phyloP scores from a whole-genome alignment of 2,888 invertebrate species.

The Prosopocoilus inquinatus region DNA sequence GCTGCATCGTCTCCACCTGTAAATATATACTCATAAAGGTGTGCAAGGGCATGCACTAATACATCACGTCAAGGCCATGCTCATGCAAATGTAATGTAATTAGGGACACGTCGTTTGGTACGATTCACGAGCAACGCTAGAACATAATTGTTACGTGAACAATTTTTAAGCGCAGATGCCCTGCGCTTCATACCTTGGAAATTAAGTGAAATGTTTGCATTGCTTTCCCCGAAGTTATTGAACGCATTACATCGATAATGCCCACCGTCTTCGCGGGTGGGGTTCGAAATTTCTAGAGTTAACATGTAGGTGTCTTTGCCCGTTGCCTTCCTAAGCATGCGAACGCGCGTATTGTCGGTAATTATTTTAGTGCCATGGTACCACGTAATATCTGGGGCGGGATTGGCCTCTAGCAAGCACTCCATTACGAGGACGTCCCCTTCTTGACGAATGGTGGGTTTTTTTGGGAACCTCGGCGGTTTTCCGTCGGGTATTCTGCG shows the following conservation, averaged over 20 bases:
- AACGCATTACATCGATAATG: slow-evolving; percentile 99
- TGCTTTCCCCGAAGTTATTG: slow-evolving; percentile 98
- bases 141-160: slow-evolving; percentile 17
- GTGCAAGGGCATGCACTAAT: slow-evolving; percentile 22
- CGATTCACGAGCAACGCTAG: slow-evolving; percentile 19
- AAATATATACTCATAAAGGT: slow-evolving; percentile 32
- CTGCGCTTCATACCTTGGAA: slow-evolving; percentile 82
- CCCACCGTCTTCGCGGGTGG: slow-evolving; percentile 95
- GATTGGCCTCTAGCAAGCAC: slow-evolving; percentile 92
- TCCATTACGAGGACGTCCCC: slow-evolving; percentile 93
- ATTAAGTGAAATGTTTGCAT: slow-evolving; percentile 99
- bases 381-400: slow-evolving; percentile 94
- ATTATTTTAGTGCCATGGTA: slow-evolving; percentile 87
- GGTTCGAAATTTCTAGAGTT: slow-evolving; percentile 91
- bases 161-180: slow-evolving; percentile 6
- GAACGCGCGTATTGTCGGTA: slow-evolving; percentile 79
- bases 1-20: slow-evolving; percentile 88
- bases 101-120: slow-evolving; percentile 20
- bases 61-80: slow-evolving; percentile 46
- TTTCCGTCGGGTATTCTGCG: slow-evolving; percentile 92
- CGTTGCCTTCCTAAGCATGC: slow-evolving; percentile 85
- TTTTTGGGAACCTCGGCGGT: slow-evolving; percentile 94
- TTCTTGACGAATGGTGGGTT: slow-evolving; percentile 93
- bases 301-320: slow-evolving; percentile 90
- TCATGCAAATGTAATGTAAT: slow-evolving; percentile 43